These are phyloP conservation scores for Allacma fusca DNA, from an alignment of 2,888 invertebrate genomes.

Conservation along the genomic window DNA sequence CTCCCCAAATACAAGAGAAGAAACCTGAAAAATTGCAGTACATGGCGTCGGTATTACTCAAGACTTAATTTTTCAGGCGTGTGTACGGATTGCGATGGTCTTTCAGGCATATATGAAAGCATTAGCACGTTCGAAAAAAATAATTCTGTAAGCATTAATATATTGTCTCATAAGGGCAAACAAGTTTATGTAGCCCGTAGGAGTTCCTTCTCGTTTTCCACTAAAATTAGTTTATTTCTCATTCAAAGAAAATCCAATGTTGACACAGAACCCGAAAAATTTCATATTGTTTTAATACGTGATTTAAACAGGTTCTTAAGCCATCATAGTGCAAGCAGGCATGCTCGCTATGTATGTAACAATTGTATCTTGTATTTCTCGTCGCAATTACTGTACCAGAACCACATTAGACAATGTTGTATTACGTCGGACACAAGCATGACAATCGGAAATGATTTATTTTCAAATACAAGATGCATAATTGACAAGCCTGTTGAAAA, in stretches of 20 bases:
- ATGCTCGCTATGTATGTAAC: no score
- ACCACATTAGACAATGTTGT: no score
- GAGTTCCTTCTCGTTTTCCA: background rate
- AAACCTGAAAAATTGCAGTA: background rate
- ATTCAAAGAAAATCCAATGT: background rate
- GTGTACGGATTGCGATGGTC: background rate
- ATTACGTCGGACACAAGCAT: no score
- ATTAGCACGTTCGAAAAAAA: background rate
- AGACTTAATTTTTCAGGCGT: background rate
- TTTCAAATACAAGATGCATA: no score
- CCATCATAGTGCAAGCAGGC: no score
- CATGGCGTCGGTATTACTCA: background rate
- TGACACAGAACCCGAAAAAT: no score
- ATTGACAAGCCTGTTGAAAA: no score
- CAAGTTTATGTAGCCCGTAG: background rate
- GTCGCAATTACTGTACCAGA: no score
- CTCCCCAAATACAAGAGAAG: background rate
- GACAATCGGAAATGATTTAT: no score
- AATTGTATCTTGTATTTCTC: no score
- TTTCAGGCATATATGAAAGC: background rate
- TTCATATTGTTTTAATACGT: no score
- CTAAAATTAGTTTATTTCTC: background rate
- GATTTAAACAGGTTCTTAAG: no score
- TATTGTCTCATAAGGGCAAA: background rate
- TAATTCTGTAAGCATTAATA: background rate